Evolutionary conservation across 2,888 invertebrate species (phyloP), one percentile per base, ranked within the genome.

Genomic region (Meta bourneti): DNA sequence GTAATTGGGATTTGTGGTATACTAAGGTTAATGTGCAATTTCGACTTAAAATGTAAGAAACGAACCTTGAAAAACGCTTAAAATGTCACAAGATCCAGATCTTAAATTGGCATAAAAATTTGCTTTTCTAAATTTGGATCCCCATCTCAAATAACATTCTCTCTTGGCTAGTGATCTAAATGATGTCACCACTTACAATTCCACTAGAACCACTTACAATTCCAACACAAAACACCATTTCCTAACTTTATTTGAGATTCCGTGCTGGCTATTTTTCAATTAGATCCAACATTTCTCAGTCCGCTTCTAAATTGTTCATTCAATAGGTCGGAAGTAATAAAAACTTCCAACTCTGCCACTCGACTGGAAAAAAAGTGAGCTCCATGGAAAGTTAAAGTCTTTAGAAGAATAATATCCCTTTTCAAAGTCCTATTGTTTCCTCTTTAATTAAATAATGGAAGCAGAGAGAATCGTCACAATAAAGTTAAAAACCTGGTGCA

Each of bases 371-470:
- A 77, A 87, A 79, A 54, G 49, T 49, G n/a, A 34, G 70, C 34
- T 6, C 51, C 79, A 80, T 80, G 34, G 87, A 87, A 87, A 87
- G 87, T 87, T 80, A 72, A 87, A 80, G 71, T 69, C 87, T 80
- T 80, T 72, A 87, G 61, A 87, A 87, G 79, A 78, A 78, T 71
- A 87, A 87, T 80, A 80, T 71, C 52, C 51, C 77, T 77, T n/a
- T 71, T 87, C 54, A n/a, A 72, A 72, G 72, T 87, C 79, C 16
- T 49, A 80, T 20, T 87, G 72, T 87, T 87, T 87, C 79, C 49
- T 79, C 78, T 72, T 74, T 90, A 90, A 90, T 90, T 90, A 85
- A 90, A 90, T 90, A 90, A 90, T 90, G 85, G 70, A 86, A 75
- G 74, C 74, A 6, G 49, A 75, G 80, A 70, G n/a, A 84, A 74